Evolutionary conservation across 2,888 invertebrate species (phyloP).

Genomic region (Metallyticus violacea): DNA sequence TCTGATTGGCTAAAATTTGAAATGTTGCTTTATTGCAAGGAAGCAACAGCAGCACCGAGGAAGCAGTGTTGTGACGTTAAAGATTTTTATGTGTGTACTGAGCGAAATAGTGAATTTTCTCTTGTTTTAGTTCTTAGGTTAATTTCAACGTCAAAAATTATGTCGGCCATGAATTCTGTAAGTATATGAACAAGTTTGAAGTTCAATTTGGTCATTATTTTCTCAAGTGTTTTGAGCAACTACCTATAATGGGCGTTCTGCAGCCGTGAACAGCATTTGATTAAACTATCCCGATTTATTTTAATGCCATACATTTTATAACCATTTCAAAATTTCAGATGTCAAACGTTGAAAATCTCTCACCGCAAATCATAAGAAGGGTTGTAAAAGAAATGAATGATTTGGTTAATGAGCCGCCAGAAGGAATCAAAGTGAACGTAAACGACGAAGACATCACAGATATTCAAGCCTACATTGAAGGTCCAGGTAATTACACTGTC

Average conservation of each 20-base stretch:
- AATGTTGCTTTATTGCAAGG: constrained; percentile 18
- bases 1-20: constrained; percentile 39
- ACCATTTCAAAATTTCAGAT: constrained; percentile 52
- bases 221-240: not conserved
- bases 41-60: not conserved
- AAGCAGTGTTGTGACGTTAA: constrained; percentile 35
- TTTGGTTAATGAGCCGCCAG: constrained; percentile 77
- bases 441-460: constrained; percentile 93
- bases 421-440: constrained; percentile 85
- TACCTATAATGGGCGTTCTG: not conserved
- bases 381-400: constrained; percentile 87
- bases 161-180: not conserved
- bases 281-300: not conserved
- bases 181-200: not conserved
- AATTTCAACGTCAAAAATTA: not conserved
- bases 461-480: constrained; percentile 88
- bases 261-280: not conserved
- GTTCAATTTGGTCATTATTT: not conserved
- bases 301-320: not conserved
- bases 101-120: not conserved
- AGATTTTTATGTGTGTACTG: constrained; percentile 31
- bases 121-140: not conserved
- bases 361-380: constrained; percentile 86
- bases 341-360: constrained; percentile 92
- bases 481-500: constrained; percentile 61